Evolutionary conservation across 2,888 invertebrate species (phyloP), one percentile per base, ranked within the genome.

Genomic region (Leptogaster cylindrica): DNA sequence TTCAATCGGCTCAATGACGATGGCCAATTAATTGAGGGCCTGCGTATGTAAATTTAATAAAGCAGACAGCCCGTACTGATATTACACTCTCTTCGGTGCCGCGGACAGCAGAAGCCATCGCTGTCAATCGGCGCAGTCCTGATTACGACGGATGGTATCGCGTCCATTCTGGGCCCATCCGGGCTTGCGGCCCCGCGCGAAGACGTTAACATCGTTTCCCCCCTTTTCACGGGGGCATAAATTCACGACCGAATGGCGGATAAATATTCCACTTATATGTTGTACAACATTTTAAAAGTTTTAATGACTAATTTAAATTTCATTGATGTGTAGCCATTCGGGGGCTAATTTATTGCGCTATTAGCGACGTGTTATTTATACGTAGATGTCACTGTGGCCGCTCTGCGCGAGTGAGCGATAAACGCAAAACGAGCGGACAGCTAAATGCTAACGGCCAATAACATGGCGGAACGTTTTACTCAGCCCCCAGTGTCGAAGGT

Each of bases 291-390:
- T 48, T 66, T 46, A 66, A 55, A 46, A 36, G 44, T 66, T 58
- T 67, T 70, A 67, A 67, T 67, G 67, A 70, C 67, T 67, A 67
- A 70, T 70, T 70, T 65, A 70, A 70, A 67, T 70, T 70, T 70
- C 67, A 70, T 70, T 61, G 70, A 70, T 70, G 70, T 67, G 67
- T 67, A 70, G 67, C 67, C 61, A 67, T 70, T 70, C 50, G 18
- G 31, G n/a, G 46, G 65, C 27, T 70, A 67, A 70, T 70, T 70
- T 70, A 70, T 70, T 41, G 55, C 55, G 33, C 46, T 46, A 64
- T 64, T 64, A 64, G 48, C 20, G 8, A 46, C 41, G 31, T 48
- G 46, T 48, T 64, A 64, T 64, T 64, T 64, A 64, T 46, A 31
- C 39, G 46, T 28, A 58, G 58, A 58, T 58, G 58, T 58, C 58